These are phyloP conservation scores for Myocastor coypus DNA, from an alignment of 2,113 vertebrate species.

Conservation along the genomic window DNA sequence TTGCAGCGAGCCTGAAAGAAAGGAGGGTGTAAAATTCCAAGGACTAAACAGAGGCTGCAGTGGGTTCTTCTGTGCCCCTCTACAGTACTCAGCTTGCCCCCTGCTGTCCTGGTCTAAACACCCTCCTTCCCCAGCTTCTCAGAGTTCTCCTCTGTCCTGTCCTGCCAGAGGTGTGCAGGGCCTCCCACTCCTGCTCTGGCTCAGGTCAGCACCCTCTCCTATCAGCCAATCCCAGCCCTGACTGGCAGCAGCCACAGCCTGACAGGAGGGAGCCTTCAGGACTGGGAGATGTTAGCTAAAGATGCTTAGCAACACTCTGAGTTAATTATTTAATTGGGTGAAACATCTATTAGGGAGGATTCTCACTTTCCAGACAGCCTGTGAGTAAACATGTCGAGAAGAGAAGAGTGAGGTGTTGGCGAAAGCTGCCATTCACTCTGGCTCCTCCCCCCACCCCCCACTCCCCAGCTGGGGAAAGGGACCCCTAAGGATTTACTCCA, in stretches of 20 bases:
- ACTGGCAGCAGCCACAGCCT: conserved; percentile 57
- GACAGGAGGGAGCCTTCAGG: conserved; percentile 64
- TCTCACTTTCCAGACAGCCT: conserved; percentile 82
- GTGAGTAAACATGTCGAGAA: conserved; percentile 82
- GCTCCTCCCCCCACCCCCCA: conserved; percentile 64
- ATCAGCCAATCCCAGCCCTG: conserved; percentile 2
- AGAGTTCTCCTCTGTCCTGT: background rate
- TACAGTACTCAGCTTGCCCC: background rate
- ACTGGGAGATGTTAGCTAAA: conserved; percentile 46
- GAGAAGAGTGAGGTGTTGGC: conserved; percentile 74
- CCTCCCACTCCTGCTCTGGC: background rate
- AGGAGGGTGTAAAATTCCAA: background rate
- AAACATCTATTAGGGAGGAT: conserved; percentile 82
- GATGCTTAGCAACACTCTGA: conserved; percentile 76
- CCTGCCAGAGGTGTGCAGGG: background rate
- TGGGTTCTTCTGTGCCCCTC: background rate
- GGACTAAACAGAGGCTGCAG: background rate
- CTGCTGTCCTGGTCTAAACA: background rate
- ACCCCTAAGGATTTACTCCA: conserved; percentile 40
- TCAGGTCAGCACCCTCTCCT: conserved; percentile 7
- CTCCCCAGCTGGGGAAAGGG: conserved; percentile 50
- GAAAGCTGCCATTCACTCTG: conserved; percentile 75
- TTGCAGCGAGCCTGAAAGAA: background rate
- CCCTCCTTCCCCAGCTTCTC: background rate
- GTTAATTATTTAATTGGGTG: conserved; percentile 84